Evolutionary conservation across 64 coral and sea anemone genomes (phyloP), one percentile per base, ranked within the genome.

Genomic region (Montipora cactus): DNA sequence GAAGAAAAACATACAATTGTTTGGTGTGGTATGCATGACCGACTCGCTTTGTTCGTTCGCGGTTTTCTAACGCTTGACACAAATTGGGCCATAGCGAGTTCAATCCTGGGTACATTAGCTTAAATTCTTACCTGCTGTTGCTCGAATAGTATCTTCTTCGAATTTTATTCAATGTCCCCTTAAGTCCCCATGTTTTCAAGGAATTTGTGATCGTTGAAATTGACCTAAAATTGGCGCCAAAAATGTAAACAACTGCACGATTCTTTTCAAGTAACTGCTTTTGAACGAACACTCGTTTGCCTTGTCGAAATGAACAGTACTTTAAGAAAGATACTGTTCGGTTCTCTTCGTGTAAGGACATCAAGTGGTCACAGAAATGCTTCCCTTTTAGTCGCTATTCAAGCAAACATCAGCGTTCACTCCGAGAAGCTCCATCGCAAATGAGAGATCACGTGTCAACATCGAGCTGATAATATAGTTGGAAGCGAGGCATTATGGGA

Each of bases 161-260:
- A 81, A 84, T 44, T 7, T 44, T 84, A 47, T 21, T 44, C n/a
- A 61, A 84, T 2, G 58, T 84, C 51, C 81, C 81, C 81, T 67
- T 84, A 84, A 84, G 81, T 84, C 81, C 81, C 81, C 81, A 84
- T 5, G 59, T 84, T 84, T 9, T 28, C 28, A 28, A 28, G 28
- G 28, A 28, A 28, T 28, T 28, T 28, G 28, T 28, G 28, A 28
- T 28, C 58, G 53, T 84, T 84, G 51, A 67, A 84, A 44, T 66
- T 84, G 22, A 2, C 81, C 47, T 66, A 66, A 84, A 64, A 9
- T 84, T 67, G 57, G 79, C 79, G 79, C 79, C 79, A 81, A 53
- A 61, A 81, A 74, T 28, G 28, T 28, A 28, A 28, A 28, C 28
- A 28, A 28, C 28, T 28, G 28, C 28, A 28, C 28, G 25, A 25